phyloP scores from a whole-genome alignment of 2,797 vertebrate genomes.

The Pipistrellus pipistrellus region DNA sequence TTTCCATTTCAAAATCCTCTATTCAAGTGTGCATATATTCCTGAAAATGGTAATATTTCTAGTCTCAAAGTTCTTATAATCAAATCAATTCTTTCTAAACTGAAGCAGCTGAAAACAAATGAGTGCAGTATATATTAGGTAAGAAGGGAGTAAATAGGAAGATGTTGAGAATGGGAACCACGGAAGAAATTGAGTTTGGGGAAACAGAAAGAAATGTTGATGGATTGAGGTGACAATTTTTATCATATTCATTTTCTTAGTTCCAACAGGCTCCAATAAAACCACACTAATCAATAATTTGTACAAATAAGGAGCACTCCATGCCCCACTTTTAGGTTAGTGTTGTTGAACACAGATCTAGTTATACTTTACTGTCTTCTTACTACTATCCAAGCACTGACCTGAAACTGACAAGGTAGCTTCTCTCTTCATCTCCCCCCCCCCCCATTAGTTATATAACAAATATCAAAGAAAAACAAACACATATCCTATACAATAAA shows the following conservation, averaged over 20 bases:
- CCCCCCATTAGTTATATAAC: background rate
- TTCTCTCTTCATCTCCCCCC: background rate
- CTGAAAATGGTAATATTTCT: background rate
- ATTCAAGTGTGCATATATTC: background rate
- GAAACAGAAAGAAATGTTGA: background rate
- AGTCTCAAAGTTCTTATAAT: background rate
- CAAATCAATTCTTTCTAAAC: background rate
- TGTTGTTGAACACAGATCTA: background rate
- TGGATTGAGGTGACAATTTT: background rate
- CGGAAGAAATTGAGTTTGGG: background rate
- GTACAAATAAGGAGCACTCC: background rate
- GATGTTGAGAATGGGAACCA: conserved; percentile 1
- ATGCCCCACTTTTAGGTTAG: background rate
- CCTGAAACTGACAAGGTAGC: background rate
- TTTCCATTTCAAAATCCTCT: background rate
- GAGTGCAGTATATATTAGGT: background rate
- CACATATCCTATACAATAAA: background rate
- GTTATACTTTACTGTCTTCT: background rate
- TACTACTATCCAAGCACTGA: background rate
- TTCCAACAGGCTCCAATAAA: background rate
- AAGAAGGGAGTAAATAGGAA: background rate
- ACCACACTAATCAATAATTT: background rate
- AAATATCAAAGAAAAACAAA: background rate
- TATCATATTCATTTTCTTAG: background rate
- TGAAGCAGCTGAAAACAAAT: conserved; percentile 10